Evolutionary conservation across 2,888 invertebrate species (phyloP).

Genomic region (Lycophotia porphyrea): DNA sequence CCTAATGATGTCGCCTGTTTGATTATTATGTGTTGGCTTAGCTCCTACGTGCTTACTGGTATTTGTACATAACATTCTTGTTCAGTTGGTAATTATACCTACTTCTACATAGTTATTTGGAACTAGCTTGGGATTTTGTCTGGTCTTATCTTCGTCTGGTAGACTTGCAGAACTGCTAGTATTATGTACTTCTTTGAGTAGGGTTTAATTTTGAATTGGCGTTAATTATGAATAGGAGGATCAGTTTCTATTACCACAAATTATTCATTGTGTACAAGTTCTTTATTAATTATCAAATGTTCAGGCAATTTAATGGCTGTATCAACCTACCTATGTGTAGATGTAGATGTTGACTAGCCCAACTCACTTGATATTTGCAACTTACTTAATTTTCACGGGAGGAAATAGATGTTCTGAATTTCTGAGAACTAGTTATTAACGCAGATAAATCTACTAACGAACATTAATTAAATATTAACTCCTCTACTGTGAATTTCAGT

Average conservation of each 20-base stretch:
- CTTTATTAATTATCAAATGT: not conserved
- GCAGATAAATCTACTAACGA: constrained; percentile 18
- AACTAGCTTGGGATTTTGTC: not conserved
- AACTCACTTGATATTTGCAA: constrained; percentile 1
- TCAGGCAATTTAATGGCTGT: not conserved
- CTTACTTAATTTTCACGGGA: not conserved
- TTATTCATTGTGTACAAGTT: not conserved
- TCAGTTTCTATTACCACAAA: not conserved
- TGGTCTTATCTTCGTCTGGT: not conserved
- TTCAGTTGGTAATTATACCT: constrained; percentile 18
- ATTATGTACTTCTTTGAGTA: not conserved
- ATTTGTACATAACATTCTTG: constrained; percentile 49
- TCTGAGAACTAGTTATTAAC: constrained; percentile 1
- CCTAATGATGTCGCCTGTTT: constrained; percentile 65
- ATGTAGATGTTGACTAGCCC: not conserved
- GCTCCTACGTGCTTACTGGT: constrained; percentile 46
- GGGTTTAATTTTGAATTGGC: not conserved
- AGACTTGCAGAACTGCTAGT: not conserved
- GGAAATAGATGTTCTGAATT: not conserved
- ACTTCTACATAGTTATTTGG: constrained; percentile 14
- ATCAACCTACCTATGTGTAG: not conserved
- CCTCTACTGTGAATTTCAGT: constrained; percentile 14
- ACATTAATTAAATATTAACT: constrained; percentile 23
- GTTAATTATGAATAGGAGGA: not conserved
- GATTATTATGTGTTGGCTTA: constrained; percentile 57